Percentiles rank a stretch among this genome's conserved stretches.
phyloP scores from a whole-genome alignment of 2,113 vertebrate genomes.

The Ophiodon elongatus region DNA sequence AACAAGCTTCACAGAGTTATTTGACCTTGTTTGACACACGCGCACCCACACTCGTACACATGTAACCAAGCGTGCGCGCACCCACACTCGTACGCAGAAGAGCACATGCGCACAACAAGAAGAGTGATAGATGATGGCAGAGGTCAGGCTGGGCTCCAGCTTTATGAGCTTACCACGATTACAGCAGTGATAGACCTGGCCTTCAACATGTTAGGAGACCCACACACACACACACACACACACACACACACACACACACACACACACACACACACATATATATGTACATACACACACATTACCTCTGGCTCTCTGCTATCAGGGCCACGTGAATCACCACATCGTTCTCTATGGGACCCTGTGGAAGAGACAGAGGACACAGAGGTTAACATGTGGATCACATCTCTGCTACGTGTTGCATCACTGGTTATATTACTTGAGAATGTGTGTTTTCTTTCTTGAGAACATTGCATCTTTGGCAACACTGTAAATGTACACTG shows the following conservation, averaged over 20 bases:
- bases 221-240: background rate
- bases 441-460: background rate
- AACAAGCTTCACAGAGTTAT: conserved; percentile 36
- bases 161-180: conserved; percentile 49
- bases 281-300: conserved; percentile 62
- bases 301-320: conserved; percentile 98
- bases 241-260: conserved; percentile 9
- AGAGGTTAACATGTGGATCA: conserved; percentile 11
- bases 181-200: conserved; percentile 6
- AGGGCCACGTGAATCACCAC: conserved; percentile 93
- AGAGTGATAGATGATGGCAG: conserved; percentile 39
- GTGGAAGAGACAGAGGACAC: conserved; percentile 57
- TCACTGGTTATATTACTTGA: background rate
- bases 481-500: background rate
- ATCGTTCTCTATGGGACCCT: conserved; percentile 98
- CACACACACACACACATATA: background rate
- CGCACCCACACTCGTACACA: background rate
- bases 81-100: background rate
- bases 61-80: background rate
- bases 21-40: conserved; percentile 51
- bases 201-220: conserved; percentile 20
- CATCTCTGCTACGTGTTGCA: background rate
- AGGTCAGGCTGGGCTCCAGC: conserved; percentile 53
- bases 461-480: background rate
- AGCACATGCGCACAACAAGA: background rate